phyloP scores from a whole-genome alignment of 1,140 invertebrate genomes.

The Scaptomyza montana region DNA sequence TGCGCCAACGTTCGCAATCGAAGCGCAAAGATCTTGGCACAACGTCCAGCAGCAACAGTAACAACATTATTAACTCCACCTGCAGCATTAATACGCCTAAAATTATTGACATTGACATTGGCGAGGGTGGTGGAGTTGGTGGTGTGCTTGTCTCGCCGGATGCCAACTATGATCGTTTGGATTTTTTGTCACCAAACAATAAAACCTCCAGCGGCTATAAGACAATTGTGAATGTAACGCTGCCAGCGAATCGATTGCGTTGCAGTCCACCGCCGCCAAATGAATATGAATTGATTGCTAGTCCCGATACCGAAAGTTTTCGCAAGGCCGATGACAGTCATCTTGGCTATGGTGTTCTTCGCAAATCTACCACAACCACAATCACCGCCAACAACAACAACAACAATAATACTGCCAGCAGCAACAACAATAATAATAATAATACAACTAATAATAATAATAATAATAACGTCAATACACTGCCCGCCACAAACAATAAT shows the following conservation, averaged over 20 bases:
- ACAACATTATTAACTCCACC: background rate
- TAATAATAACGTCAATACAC: slow-evolving; percentile 20
- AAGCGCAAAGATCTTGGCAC: slow-evolving; percentile 66
- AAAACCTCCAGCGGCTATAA: slow-evolving; percentile 89
- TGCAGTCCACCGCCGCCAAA: slow-evolving; percentile 66
- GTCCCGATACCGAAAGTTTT: slow-evolving; percentile 85
- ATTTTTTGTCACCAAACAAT: slow-evolving; percentile 91
- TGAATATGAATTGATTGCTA: slow-evolving; percentile 79
- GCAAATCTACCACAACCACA: slow-evolving; percentile 86
- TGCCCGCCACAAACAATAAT: slow-evolving; percentile 36
- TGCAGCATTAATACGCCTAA: slow-evolving; percentile 53
- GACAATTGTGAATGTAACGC: slow-evolving; percentile 85
- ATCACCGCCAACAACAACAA: slow-evolving; percentile 47
- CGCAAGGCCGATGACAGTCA: slow-evolving; percentile 91
- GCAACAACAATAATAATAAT: slow-evolving; percentile 10
- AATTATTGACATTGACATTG: slow-evolving; percentile 79
- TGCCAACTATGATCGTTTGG: slow-evolving; percentile 90
- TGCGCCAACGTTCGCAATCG: slow-evolving; percentile 76
- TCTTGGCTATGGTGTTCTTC: slow-evolving; percentile 90
- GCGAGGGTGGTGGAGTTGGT: slow-evolving; percentile 47
- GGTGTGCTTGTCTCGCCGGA: slow-evolving; percentile 53
- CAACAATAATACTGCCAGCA: slow-evolving; percentile 32
- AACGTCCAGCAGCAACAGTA: slow-evolving; percentile 36
- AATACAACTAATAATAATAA: slow-evolving; percentile 23
- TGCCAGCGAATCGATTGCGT: slow-evolving; percentile 71